Evolutionary conservation across 35 echinoderm and acorn worm species (phyloP).

Genomic region (Ptychodera flava): DNA sequence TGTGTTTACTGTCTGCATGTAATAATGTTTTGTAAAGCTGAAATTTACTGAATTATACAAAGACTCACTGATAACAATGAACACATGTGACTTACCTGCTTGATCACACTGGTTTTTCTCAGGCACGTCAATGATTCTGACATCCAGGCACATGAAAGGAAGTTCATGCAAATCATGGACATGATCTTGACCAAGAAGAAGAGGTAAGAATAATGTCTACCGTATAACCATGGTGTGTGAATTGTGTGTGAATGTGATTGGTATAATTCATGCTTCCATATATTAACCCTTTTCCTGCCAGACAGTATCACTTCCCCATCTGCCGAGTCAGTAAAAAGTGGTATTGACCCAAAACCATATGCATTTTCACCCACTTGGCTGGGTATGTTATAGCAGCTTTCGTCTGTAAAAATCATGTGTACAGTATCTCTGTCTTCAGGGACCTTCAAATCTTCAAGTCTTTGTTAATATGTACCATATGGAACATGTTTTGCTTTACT

Average conservation of each 20-base stretch:
- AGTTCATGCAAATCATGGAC: constrained; percentile 91
- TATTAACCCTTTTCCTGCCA: too few species aligned
- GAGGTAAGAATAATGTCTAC: constrained; percentile 19
- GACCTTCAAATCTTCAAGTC: too few species aligned
- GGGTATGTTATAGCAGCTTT: not conserved
- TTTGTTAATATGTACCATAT: too few species aligned
- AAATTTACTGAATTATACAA: not conserved
- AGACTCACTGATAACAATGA: not conserved
- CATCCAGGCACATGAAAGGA: constrained; percentile 80
- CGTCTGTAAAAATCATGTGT: too few species aligned
- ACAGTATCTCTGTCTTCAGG: too few species aligned
- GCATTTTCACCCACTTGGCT: not conserved
- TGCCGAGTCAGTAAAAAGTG: too few species aligned
- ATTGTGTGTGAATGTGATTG: not conserved
- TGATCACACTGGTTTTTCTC: not conserved
- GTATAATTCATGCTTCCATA: not conserved
- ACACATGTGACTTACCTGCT: not conserved
- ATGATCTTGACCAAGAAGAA: constrained; percentile 99
- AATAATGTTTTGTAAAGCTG: not conserved
- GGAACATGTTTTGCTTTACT: too few species aligned
- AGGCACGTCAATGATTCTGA: constrained; percentile 73
- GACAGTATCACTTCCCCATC: too few species aligned
- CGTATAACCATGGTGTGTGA: not conserved
- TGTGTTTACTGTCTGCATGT: not conserved
- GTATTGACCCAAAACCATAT: not conserved